Evolutionary conservation across 2,797 vertebrate genomes (phyloP).

Genomic region (Sebastes hubbsi): DNA sequence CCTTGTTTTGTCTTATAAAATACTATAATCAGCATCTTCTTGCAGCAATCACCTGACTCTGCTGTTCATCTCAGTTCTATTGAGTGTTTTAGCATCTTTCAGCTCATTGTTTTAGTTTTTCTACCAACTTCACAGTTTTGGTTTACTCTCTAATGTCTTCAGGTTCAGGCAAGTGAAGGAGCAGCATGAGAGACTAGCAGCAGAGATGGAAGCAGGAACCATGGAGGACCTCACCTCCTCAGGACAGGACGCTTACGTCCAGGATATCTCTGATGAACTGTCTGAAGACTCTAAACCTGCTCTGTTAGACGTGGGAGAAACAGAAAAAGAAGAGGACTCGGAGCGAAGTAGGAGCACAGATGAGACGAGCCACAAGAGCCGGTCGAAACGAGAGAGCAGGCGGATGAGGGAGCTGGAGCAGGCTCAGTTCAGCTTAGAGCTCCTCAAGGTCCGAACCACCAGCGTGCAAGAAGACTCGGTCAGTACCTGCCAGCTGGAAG

Average conservation of each 20-base stretch:
- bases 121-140: no score
- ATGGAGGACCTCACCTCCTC: slow-evolving; percentile 29
- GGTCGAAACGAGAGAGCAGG: slow-evolving; percentile 93
- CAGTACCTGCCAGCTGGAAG: slow-evolving; percentile 37
- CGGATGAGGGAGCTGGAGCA: slow-evolving; percentile 97
- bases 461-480: slow-evolving; percentile 66
- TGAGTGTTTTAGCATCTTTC: no score
- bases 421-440: slow-evolving; percentile 93
- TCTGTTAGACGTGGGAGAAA: slow-evolving; percentile 13
- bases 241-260: background rate
- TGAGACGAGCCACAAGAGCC: slow-evolving; percentile 84
- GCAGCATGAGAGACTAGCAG: slow-evolving; percentile 63
- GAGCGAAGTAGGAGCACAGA: slow-evolving; percentile 47
- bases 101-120: no score
- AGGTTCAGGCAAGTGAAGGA: slow-evolving; percentile 87
- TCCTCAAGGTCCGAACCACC: slow-evolving; percentile 91
- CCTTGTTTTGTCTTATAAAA: no score
- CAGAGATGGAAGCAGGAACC: slow-evolving; percentile 36
- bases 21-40: no score
- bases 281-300: slow-evolving; percentile 18
- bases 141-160: background rate
- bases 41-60: no score
- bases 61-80: no score
- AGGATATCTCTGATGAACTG: background rate
- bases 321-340: slow-evolving; percentile 51